These are phyloP conservation scores for Strongylocentrotus purpuratus DNA, from an alignment of 35 echinoderm and acorn worm species.

Conservation along the genomic window DNA sequence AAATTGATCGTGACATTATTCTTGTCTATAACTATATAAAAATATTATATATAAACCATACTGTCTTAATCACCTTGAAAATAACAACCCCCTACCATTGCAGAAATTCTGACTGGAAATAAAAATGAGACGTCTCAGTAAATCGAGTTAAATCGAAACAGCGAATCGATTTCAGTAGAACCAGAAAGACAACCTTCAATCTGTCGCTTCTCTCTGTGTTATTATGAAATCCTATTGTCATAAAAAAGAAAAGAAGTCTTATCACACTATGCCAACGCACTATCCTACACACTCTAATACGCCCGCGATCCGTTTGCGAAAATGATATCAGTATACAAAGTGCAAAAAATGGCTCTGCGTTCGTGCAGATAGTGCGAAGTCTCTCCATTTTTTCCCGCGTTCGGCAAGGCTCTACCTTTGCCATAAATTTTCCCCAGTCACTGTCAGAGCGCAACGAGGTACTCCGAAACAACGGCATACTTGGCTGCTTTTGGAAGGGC, in stretches of 20 bases:
- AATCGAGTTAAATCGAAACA: not conserved
- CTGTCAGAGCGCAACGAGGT: not conserved
- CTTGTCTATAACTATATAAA: no score
- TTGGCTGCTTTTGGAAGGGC: slow-evolving; percentile 28
- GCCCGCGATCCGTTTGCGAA: slow-evolving; percentile 14
- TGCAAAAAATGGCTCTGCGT: slow-evolving; percentile 17
- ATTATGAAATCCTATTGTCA: not conserved
- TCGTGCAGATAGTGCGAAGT: not conserved
- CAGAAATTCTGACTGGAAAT: no score
- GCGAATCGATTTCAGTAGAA: not conserved
- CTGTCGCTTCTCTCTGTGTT: not conserved
- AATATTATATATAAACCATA: no score
- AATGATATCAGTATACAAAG: slow-evolving; percentile 48
- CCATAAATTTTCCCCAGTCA: slow-evolving; percentile 41
- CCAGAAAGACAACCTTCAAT: not conserved
- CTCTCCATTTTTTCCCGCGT: slow-evolving; percentile 18
- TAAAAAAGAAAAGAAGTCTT: slow-evolving; percentile 22
- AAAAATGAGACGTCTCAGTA: not conserved
- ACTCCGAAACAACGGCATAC: slow-evolving; percentile 46
- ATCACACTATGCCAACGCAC: slow-evolving; percentile 32
- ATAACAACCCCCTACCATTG: no score
- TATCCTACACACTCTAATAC: slow-evolving; percentile 9
- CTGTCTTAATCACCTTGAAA: no score
- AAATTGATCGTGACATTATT: no score
- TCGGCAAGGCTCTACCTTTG: not conserved